phyloP scores from a whole-genome alignment of 2,888 invertebrate species.

The Drosophila robusta region DNA sequence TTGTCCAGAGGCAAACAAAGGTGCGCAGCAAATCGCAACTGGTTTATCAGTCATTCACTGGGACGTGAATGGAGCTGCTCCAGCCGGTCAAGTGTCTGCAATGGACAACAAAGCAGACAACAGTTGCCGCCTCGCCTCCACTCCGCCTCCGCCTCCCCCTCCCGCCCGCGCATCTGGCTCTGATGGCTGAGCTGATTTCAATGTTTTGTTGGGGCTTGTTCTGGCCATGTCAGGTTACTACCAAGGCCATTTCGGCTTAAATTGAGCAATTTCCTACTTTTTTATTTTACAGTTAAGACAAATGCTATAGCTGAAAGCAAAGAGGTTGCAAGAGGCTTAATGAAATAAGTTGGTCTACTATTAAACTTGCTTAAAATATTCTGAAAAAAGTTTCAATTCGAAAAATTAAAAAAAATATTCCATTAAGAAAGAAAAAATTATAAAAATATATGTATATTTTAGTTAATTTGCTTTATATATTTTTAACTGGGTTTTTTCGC shows the following conservation, averaged over 20 bases:
- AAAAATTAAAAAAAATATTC: too few species aligned
- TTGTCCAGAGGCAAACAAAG: constrained; percentile 4
- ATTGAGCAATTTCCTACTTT: background rate
- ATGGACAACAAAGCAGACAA: constrained; percentile 17
- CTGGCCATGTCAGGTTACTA: constrained; percentile 2
- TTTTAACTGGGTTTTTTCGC: background rate
- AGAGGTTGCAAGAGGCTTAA: background rate
- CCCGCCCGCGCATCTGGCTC: constrained; percentile 3
- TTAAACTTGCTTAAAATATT: too few species aligned
- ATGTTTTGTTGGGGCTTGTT: constrained; percentile 37
- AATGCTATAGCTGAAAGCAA: background rate
- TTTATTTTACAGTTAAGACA: background rate
- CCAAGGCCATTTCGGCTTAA: background rate
- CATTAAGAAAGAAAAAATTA: too few species aligned
- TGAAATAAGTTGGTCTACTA: background rate
- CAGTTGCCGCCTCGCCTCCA: background rate
- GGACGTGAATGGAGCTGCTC: constrained; percentile 17
- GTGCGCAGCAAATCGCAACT: constrained; percentile 24
- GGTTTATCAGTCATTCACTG: constrained; percentile 54
- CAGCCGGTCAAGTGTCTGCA: constrained; percentile 13
- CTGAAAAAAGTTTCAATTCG: too few species aligned
- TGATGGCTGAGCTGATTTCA: constrained; percentile 47
- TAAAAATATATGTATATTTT: background rate
- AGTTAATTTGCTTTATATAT: background rate
- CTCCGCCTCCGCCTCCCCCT: background rate